phyloP scores from a whole-genome alignment of 2,888 invertebrate genomes.

The Fragum fragum region DNA sequence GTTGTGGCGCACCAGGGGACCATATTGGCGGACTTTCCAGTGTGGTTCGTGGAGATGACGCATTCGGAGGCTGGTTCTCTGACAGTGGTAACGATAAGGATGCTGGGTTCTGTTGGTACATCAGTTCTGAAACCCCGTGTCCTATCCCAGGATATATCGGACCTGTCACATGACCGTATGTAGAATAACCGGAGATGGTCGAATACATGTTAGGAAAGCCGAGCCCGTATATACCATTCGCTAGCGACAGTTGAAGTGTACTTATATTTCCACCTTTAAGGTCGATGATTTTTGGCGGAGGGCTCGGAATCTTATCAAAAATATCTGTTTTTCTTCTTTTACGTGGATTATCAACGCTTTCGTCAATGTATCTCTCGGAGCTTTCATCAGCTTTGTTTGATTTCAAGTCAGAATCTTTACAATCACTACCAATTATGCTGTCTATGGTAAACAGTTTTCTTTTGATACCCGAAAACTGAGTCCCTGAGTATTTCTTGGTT shows the following conservation, averaged over 20 bases:
- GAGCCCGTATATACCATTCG: conserved; percentile 70
- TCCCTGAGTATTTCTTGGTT: conserved; percentile 11
- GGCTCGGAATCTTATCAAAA: conserved; percentile 84
- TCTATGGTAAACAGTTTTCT: conserved; percentile 81
- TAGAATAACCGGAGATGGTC: conserved; percentile 32
- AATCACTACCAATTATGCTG: conserved; percentile 79
- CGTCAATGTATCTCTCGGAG: conserved; percentile 18
- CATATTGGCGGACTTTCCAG: conserved; percentile 41
- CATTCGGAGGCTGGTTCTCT: conserved; percentile 8
- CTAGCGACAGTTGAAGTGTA: conserved; percentile 71
- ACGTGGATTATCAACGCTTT: conserved; percentile 42
- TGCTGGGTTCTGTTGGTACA: conserved; percentile 49
- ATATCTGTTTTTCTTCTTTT: conserved; percentile 78
- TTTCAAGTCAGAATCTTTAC: conserved; percentile 17
- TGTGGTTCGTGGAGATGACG: conserved; percentile 45
- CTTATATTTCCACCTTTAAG: conserved; percentile 76
- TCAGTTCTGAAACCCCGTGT: conserved; percentile 36
- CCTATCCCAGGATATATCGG: conserved; percentile 29
- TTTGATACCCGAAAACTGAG: conserved; percentile 58
- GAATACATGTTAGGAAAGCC: conserved; percentile 58
- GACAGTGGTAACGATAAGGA: conserved; percentile 26
- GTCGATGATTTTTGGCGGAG: conserved; percentile 84
- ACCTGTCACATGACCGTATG: conserved; percentile 42
- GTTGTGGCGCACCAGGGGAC: conserved; percentile 43
- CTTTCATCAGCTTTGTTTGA: conserved; percentile 14